These are phyloP conservation scores for Calliphora vomitoria DNA, from an alignment of 2,888 invertebrate genomes.

Conservation along the genomic window DNA sequence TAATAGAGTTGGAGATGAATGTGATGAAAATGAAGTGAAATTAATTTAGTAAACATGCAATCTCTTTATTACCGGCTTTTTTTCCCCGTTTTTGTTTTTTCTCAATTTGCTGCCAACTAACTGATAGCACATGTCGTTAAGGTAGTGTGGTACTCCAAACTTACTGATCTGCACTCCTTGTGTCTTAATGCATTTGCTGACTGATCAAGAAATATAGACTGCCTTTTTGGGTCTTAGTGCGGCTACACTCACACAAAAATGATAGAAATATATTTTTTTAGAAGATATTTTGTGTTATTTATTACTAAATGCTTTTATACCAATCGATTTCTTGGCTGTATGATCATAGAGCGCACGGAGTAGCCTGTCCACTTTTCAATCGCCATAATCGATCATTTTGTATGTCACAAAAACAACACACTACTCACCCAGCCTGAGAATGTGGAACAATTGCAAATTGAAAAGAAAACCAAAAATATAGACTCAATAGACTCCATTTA, in stretches of 20 bases:
- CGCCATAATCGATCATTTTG: constrained; percentile 65
- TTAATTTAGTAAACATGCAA: constrained; percentile 65
- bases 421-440: constrained; percentile 28
- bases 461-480: constrained; percentile 39
- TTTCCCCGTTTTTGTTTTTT: constrained; percentile 4
- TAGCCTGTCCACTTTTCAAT: constrained; percentile 47
- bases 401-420: constrained; percentile 34
- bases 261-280: not conserved
- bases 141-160: not conserved
- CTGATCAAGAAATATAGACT: not conserved
- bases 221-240: not conserved
- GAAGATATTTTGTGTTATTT: not conserved
- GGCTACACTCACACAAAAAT: constrained; percentile 5
- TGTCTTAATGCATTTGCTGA: constrained; percentile 23
- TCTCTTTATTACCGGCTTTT: constrained; percentile 56
- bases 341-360: not conserved
- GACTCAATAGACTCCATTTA: constrained; percentile 12
- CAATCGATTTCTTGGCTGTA: constrained; percentile 4
- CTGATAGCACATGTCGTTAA: constrained; percentile 55
- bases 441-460: constrained; percentile 67
- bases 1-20: constrained; percentile 40
- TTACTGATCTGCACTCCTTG: constrained; percentile 26
- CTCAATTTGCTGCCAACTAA: constrained; percentile 11
- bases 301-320: not conserved
- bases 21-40: constrained; percentile 64